These are phyloP conservation scores for Gymnorhina tibicen DNA, from an alignment of 2,113 vertebrate species.

Conservation along the genomic window DNA sequence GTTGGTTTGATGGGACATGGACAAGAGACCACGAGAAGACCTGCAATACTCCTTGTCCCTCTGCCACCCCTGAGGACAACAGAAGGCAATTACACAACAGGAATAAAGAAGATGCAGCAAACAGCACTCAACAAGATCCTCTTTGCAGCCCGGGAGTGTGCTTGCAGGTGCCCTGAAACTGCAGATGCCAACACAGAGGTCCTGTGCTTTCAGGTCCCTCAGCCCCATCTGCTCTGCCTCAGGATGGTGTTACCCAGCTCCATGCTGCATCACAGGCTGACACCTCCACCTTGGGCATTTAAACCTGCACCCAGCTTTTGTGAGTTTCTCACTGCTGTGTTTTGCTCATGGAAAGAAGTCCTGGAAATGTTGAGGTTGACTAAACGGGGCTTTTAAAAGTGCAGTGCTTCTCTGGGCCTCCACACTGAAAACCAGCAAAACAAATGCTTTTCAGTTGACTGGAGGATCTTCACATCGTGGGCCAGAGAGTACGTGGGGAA, in stretches of 20 bases:
- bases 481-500: not conserved
- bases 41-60: not conserved
- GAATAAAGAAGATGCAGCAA: not conserved
- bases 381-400: not conserved
- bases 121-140: not conserved
- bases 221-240: not conserved
- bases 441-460: not conserved
- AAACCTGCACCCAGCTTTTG: not conserved
- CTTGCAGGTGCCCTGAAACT: not conserved
- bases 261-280: not conserved
- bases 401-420: not conserved
- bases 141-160: not conserved
- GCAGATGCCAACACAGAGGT: not conserved
- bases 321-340: not conserved
- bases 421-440: not conserved
- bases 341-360: not conserved
- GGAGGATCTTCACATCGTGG: not conserved
- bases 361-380: not conserved
- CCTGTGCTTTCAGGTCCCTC: too few relatives aligned
- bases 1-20: not conserved
- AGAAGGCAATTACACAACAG: not conserved
- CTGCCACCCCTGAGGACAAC: not conserved
- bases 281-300: rapidly evolving
- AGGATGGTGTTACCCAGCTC: not conserved
- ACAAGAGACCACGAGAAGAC: not conserved